These are phyloP conservation scores for Tetrao urogallus DNA, from an alignment of 2,113 vertebrate genomes.

Conservation along the genomic window DNA sequence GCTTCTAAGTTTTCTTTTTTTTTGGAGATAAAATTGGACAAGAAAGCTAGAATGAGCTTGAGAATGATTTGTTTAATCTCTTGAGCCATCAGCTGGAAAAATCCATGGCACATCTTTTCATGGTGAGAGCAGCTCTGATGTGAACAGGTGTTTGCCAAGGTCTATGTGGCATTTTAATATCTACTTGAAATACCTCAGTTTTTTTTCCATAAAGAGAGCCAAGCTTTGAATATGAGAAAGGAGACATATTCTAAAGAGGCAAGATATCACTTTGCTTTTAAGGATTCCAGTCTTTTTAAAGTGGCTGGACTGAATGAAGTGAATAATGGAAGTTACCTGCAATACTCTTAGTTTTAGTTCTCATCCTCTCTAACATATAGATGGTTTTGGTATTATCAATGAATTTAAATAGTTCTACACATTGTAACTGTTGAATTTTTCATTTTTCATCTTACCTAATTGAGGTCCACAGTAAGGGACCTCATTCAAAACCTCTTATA, in stretches of 20 bases:
- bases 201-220: not conserved
- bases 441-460: not conserved
- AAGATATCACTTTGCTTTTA: not conserved
- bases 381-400: not conserved
- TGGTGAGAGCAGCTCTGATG: not conserved
- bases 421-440: not conserved
- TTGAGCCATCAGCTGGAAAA: not conserved
- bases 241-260: not conserved
- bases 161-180: fast-evolving
- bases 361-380: not conserved
- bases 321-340: not conserved
- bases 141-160: not conserved
- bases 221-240: not conserved
- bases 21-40: not conserved
- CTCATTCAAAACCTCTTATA: not conserved
- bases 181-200: not conserved
- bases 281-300: not conserved
- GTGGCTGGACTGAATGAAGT: not conserved
- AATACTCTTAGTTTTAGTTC: not conserved
- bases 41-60: not conserved
- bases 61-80: not conserved
- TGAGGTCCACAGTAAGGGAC: not conserved
- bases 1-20: not conserved
- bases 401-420: not conserved
- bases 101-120: not conserved